Evolutionary conservation across 1,140 invertebrate genomes (phyloP), one percentile per base, ranked within the genome.

Genomic region (Drosophila arizonae): DNA sequence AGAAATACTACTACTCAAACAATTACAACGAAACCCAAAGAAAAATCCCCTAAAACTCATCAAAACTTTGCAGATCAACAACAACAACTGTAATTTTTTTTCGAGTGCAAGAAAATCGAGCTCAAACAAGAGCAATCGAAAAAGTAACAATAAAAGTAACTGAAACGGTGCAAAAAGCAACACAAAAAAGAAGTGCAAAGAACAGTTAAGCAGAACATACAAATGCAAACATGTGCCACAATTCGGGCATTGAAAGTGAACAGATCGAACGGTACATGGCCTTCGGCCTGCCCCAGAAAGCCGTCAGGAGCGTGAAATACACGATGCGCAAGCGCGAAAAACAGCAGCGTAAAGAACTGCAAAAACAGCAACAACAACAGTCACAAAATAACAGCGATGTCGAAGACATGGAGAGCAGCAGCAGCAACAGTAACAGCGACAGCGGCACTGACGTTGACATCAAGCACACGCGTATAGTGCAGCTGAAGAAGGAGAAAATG

Each of bases 181-280:
- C 36, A 39, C 3, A 0, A 41, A 54, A 43, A 33, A 68, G 41
- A 56, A 72, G 54, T n/a, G 36, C 11, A 65, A 39, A 36, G 24
- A 69, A 69, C 43, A 57, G 57, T 69, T 69, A 50, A 61, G 28
- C 28, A 50, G 15, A 41, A 60, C 50, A 80, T 72, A 84, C 58
- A 84, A 91, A 90, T 87, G 88, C 75, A 75, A 90, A 90, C 36
- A 91, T 91, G 90, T 91, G 87, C 75, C 87, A 89, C 73, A 91
- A 89, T 77, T 91, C 87, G 66, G 75, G 79, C 58, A 80, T 90
- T 56, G 74, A 91, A 80, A 91, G 69, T 81, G 79, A 87, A 72
- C 82, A 90, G 81, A 91, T 91, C 73, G 85, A 91, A 68, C 76
- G 76, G 70, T 90, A 73, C 57, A 74, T 90, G 57, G 82, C 81